Evolutionary conservation across 2,113 vertebrate species (phyloP), one percentile per base, ranked within the genome.

Genomic region (Laticauda laticaudata): DNA sequence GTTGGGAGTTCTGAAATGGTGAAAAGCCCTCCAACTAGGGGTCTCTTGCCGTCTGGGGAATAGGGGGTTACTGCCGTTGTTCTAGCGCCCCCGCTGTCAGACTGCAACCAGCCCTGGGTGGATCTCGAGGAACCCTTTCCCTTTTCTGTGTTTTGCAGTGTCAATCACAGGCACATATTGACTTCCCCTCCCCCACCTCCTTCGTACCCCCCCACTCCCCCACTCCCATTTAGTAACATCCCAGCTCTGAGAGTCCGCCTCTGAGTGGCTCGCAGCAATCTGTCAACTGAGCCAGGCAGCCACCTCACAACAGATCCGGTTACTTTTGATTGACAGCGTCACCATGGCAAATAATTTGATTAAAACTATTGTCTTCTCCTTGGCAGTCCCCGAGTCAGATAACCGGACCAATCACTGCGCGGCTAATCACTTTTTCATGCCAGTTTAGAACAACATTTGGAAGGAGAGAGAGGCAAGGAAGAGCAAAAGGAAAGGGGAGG

Each of bases 321-420:
- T 99, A 98, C 99, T 98, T 94, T 97, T 99, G 99, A 99, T 97
- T 99, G 99, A 99, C 99, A 98, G 99, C 98, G 99, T 99, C 98
- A 98, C 99, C 99, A 99, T 99, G 99, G 99, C 98, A 98, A 99
- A 99, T 99, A 98, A 99, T 99, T 99, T 99, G 98, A 98, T 98
- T 99, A 98, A 98, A 98, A 98, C 98, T 98, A 99, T 99, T 99
- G 99, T 99, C 98, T 99, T 98, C 98, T 99, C 98, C 98, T 54
- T 98, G 98, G 97, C 98, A 98, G 98, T 98, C 98, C 98, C 98
- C 97, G 98, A 99, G 99, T 99, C 99, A 98, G 98, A 98, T 99
- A 99, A 98, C 99, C 98, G 97, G 97, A 98, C 99, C 99, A 99
- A 99, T 99, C 99, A 99, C 98, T 98, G 98, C 97, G 97, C 98